Evolutionary conservation across 2,888 invertebrate genomes (phyloP).

Genomic region (Andrena hattorfiana): DNA sequence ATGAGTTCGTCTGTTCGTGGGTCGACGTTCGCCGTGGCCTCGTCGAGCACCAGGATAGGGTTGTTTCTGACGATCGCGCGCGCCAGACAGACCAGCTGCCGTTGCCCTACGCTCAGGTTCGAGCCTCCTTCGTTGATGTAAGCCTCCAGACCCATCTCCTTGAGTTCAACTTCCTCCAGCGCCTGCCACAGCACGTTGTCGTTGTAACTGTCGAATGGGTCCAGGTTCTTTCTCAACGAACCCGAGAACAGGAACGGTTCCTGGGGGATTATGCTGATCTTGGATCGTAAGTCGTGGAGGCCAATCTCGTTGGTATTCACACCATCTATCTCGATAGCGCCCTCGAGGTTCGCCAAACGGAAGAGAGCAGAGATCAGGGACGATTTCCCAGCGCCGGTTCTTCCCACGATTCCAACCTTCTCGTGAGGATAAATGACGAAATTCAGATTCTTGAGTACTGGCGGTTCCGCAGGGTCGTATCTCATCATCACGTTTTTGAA

Average conservation of each 20-base stretch:
- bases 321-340: conserved; percentile 86
- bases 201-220: conserved; percentile 93
- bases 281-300: conserved; percentile 86
- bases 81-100: conserved; percentile 92
- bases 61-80: conserved; percentile 91
- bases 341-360: conserved; percentile 86
- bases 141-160: conserved; percentile 89
- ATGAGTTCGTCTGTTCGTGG: conserved; percentile 92
- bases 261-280: conserved; percentile 90
- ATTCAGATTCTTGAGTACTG: conserved; percentile 91
- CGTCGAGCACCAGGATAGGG: conserved; percentile 91
- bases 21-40: conserved; percentile 95
- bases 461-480: conserved; percentile 90
- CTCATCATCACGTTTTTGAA: conserved; percentile 90
- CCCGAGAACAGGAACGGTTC: conserved; percentile 95
- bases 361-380: conserved; percentile 91
- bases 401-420: conserved; percentile 90
- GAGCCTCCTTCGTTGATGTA: conserved; percentile 91
- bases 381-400: conserved; percentile 91
- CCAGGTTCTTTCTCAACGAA: conserved; percentile 94
- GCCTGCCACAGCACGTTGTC: conserved; percentile 94
- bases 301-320: conserved; percentile 85
- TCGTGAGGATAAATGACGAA: conserved; percentile 88
- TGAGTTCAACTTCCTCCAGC: conserved; percentile 93
- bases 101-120: conserved; percentile 93